A percentile compares a stretch with the other conserved stretches of the same genome.
phyloP scores from a whole-genome alignment of 2,797 vertebrate genomes.

The Melanotaenia pygmaea region DNA sequence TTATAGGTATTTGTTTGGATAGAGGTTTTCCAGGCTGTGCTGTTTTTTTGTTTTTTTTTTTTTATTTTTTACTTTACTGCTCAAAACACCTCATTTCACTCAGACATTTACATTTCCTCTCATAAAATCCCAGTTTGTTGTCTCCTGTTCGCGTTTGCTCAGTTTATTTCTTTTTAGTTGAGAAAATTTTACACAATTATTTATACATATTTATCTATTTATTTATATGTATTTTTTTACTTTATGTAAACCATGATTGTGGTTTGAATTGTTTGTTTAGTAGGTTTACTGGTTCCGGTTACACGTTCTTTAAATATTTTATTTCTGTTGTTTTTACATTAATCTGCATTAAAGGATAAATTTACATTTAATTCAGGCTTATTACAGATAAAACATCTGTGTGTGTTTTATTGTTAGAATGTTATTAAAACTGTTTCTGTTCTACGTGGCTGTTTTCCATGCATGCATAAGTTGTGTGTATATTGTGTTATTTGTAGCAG shows the following conservation, averaged over 20 bases:
- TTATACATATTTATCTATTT: slow-evolving; percentile 25
- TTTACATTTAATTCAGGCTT: not conserved
- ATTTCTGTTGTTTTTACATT: not conserved
- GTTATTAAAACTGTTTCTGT: slow-evolving; percentile 28
- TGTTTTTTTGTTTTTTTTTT: not conserved
- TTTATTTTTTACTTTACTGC: slow-evolving; percentile 3
- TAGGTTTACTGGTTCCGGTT: not conserved
- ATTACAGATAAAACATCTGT: slow-evolving; percentile 1
- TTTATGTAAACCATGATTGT: not conserved
- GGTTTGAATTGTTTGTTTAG: not conserved
- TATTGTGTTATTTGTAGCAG: slow-evolving; percentile 35
- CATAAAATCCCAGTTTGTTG: slow-evolving; percentile 5
- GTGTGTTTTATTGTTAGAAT: slow-evolving; percentile 34
- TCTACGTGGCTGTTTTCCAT: slow-evolving; percentile 40
- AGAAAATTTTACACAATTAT: not conserved
- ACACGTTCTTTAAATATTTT: slow-evolving; percentile 6
- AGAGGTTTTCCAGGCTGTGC: not conserved
- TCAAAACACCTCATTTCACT: slow-evolving; percentile 6
- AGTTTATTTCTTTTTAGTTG: not conserved
- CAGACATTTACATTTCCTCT: not conserved
- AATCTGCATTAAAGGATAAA: not conserved
- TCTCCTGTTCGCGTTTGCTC: not conserved
- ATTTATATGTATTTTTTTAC: slow-evolving; percentile 28
- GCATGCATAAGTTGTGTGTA: slow-evolving; percentile 28
- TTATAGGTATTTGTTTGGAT: not conserved